These are phyloP conservation scores for Bursaphelenchus okinawaensis DNA, from an alignment of 2,888 invertebrate genomes.

Conservation along the genomic window DNA sequence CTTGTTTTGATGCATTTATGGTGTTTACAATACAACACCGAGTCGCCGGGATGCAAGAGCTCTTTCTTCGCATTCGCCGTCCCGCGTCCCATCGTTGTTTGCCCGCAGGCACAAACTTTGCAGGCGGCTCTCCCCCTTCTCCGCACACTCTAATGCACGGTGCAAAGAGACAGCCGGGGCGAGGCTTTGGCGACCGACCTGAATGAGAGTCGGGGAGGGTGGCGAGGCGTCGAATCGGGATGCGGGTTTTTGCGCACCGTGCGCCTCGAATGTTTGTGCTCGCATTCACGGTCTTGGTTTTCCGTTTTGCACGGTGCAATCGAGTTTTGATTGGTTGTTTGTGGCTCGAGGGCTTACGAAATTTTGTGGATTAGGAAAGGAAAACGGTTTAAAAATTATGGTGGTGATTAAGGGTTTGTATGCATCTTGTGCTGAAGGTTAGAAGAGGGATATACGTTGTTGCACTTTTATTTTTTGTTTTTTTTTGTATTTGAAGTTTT, in stretches of 20 bases:
- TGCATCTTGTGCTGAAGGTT: no score
- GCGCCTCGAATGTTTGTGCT: background rate
- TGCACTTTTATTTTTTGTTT: no score
- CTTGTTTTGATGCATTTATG: no score
- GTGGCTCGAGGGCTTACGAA: background rate
- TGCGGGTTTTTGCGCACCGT: background rate
- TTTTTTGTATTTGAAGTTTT: no score
- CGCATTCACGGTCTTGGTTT: background rate
- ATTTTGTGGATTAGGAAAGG: no score
- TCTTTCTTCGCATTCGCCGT: background rate
- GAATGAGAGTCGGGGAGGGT: background rate
- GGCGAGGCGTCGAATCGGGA: background rate
- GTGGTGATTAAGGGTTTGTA: no score
- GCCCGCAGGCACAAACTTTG: background rate
- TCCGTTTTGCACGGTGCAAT: background rate
- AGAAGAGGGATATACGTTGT: no score
- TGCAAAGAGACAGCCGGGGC: background rate
- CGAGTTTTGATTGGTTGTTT: background rate
- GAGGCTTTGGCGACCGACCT: background rate
- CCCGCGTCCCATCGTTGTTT: background rate
- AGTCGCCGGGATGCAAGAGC: no score
- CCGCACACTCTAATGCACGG: background rate
- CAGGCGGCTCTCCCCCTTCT: background rate
- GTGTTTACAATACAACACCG: no score
- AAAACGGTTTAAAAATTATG: no score